Percentiles rank a stretch among this genome's conserved stretches.
Evolutionary conservation across 2,888 invertebrate genomes (phyloP).

Genomic region (Cacoxenus indagator): DNA sequence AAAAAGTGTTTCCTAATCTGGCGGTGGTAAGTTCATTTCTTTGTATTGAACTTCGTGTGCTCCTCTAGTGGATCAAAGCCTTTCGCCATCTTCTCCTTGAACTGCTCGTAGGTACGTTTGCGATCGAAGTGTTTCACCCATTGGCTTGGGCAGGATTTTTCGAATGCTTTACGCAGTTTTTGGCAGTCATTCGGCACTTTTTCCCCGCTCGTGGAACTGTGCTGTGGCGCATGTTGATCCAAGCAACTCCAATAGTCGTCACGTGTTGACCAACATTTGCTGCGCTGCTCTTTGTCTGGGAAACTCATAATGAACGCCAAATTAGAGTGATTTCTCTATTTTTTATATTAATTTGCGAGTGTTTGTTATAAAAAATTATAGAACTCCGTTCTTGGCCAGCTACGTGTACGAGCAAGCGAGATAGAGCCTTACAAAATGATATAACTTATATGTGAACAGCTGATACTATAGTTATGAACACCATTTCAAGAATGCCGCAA

Average conservation of each 20-base stretch:
- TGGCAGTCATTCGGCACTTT: constrained; percentile 75
- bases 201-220: constrained; percentile 72
- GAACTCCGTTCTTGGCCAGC: too few species aligned
- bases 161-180: constrained; percentile 80
- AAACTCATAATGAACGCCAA: too few species aligned
- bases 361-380: too few species aligned
- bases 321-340: too few species aligned
- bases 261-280: constrained; percentile 86
- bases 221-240: constrained; percentile 75
- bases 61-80: constrained; percentile 83
- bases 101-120: constrained; percentile 88
- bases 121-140: constrained; percentile 97
- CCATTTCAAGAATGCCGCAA: too few species aligned
- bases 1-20: background rate
- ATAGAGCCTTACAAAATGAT: too few species aligned
- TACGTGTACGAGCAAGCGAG: too few species aligned
- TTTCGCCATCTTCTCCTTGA: constrained; percentile 88
- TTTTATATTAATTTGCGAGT: too few species aligned
- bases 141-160: constrained; percentile 82
- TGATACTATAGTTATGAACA: too few species aligned
- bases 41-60: constrained; percentile 29
- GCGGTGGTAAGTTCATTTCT: too few species aligned
- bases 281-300: constrained; percentile 83
- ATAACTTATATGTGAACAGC: too few species aligned
- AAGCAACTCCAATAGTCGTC: constrained; percentile 94